These are phyloP conservation scores for Caenorhabditis inopinata DNA, from an alignment of 1,140 invertebrate species.

Conservation along the genomic window DNA sequence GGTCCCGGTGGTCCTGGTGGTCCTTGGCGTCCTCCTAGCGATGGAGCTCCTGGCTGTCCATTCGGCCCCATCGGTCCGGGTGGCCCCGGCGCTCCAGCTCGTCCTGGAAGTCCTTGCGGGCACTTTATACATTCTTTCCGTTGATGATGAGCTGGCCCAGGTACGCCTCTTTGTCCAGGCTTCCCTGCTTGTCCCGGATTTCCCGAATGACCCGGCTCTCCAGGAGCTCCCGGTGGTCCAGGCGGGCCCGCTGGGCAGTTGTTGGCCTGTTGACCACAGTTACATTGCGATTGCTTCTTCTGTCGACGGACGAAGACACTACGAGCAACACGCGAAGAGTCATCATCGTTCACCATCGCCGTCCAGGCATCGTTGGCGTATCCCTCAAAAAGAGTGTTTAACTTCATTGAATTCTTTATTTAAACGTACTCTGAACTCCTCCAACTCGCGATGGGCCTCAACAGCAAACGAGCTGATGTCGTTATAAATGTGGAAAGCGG, in stretches of 20 bases:
- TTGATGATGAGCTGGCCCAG: constrained; percentile 6
- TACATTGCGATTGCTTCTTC: constrained; percentile 40
- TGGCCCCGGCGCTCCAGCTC: constrained; percentile 51
- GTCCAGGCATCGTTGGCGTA: constrained; percentile 39
- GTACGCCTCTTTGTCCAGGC: not conserved
- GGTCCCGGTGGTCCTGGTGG: constrained; percentile 50
- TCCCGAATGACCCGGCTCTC: constrained; percentile 33
- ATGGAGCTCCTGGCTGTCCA: constrained; percentile 41
- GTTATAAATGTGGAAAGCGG: constrained; percentile 35
- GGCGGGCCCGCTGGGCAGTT: constrained; percentile 49
- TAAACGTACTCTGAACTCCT: constrained; percentile 37
- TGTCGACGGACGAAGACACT: not conserved
- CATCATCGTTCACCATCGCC: constrained; percentile 18
- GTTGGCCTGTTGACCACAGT: constrained; percentile 25
- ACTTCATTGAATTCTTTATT: not conserved
- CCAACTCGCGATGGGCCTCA: constrained; percentile 30
- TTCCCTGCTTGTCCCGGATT: constrained; percentile 29
- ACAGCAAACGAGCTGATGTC: constrained; percentile 48
- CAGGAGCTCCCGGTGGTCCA: constrained; percentile 44
- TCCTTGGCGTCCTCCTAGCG: constrained; percentile 54
- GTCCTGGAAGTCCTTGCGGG: constrained; percentile 43
- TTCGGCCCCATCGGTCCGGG: constrained; percentile 43
- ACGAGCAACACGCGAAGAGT: not conserved
- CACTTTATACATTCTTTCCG: constrained; percentile 44
- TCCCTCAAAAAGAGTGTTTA: not conserved